Evolutionary conservation across 2,113 vertebrate genomes (phyloP), one percentile per base, ranked within the genome.

Genomic region (Rutilus rutilus): DNA sequence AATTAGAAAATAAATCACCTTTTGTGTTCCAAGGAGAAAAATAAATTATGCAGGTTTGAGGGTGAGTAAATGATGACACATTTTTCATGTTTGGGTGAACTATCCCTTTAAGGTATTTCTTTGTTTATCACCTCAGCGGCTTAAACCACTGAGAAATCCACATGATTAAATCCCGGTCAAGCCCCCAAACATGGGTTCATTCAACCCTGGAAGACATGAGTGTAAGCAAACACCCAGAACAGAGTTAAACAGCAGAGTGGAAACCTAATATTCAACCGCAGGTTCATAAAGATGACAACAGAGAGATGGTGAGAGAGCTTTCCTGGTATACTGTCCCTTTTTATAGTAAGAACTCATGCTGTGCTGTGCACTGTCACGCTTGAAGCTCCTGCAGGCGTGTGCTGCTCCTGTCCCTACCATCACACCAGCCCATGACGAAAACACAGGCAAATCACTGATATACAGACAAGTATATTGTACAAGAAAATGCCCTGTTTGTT

Each of bases 91-190:
- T 42, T 36, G 65, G 6, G 30, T 19, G 65, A 36, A 21, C 65
- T 57, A 33, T 59, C 7, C 39, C 39, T 39, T 25, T 42, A 45
- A 50, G 30, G 21, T 67, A 36, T 69, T 25, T 69, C 14, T 78
- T 60, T 8, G 19, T 78, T n/a, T 23, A 60, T n/a, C 30, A 59
- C 30, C 54, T 60, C 33, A 60, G 77, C 25, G 30, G 23, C 21
- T 42, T 36, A 74, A 74, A 47, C 23, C 42, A 47, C 21, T 25
- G 11, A 78, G 30, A 39, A 60, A 78, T 60, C 77, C 30, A 33
- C 50, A 15, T 78, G 14, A 59, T 60, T 78, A 60, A 78, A 78
- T 78, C 77, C 54, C 10, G 33, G 77, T n/a, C 54, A 15, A 60
- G 54, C 54, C 54, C 77, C 77, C 33, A n/a, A 39, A 78, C 17